Conservation (phyloP, 1,140 invertebrate species). For the Venturia canescens region DNA sequence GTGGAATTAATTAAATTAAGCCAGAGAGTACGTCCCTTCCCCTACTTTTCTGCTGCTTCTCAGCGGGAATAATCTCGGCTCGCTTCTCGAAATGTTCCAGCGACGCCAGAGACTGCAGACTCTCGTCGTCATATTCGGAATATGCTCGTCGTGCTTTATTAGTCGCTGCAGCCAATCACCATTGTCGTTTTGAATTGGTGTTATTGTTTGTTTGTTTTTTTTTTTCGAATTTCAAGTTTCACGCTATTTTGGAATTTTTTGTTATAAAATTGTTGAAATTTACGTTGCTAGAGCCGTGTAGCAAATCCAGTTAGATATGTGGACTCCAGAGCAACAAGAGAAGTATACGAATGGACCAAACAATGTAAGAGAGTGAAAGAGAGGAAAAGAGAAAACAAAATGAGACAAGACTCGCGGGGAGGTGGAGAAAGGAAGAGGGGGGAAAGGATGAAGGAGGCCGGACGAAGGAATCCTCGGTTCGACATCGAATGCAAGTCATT, state of each 20-base stretch:
- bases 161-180: background rate
- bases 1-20: conserved; percentile 76
- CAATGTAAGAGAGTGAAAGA: conserved; percentile 18
- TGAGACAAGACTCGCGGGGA: conserved; percentile 15
- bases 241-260: too few species aligned
- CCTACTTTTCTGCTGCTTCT: conserved; percentile 40
- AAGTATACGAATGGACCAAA: conserved; percentile 7
- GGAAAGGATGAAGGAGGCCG: conserved; percentile 46
- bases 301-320: too few species aligned
- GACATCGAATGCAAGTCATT: conserved; percentile 75
- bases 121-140: conserved; percentile 5
- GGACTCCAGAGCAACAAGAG: too few species aligned
- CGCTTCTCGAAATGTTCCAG: background rate
- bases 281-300: too few species aligned
- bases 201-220: too few species aligned
- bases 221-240: too few species aligned
- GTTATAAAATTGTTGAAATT: too few species aligned
- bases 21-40: conserved; percentile 61
- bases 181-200: too few species aligned
- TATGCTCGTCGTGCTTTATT: background rate
- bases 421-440: conserved; percentile 44
- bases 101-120: conserved; percentile 47
- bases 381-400: conserved; percentile 17
- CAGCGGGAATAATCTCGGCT: conserved; percentile 62
- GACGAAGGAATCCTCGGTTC: conserved; percentile 68